A percentile compares a stretch with the other conserved stretches of the same genome.
phyloP scores from a whole-genome alignment of 1,140 invertebrate species.

The Myzus persicae region DNA sequence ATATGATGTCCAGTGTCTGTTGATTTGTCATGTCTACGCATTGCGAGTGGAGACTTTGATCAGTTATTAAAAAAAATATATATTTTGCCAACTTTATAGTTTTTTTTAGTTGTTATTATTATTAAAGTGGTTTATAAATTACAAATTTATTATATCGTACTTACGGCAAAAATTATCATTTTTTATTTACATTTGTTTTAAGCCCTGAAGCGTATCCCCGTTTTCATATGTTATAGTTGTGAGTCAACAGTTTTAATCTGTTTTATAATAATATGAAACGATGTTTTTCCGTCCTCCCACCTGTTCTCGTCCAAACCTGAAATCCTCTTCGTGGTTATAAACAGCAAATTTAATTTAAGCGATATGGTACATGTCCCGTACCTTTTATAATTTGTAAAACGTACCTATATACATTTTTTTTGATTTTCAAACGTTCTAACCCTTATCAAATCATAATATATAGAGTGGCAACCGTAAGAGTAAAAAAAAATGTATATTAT shows the following conservation, averaged over 20 bases:
- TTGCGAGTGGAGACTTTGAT: neutral
- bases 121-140: neutral
- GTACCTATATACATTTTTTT: neutral
- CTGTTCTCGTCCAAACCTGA: neutral
- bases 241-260: neutral
- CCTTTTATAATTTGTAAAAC: neutral
- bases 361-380: neutral
- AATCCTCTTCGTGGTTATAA: conserved; percentile 3
- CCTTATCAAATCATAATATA: neutral
- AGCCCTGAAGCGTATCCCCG: neutral
- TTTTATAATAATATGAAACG: neutral
- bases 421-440: neutral
- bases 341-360: neutral
- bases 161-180: neutral
- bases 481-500: neutral
- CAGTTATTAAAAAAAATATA: neutral
- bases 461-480: neutral
- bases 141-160: neutral
- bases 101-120: neutral
- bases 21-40: neutral
- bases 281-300: neutral
- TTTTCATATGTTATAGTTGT: neutral
- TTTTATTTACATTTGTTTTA: neutral
- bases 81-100: neutral
- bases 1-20: neutral